A percentile compares a stretch with the other conserved stretches of the same genome.
phyloP scores from a whole-genome alignment of 53 echinoderm and acorn worm genomes.

The Astropecten irregularis region DNA sequence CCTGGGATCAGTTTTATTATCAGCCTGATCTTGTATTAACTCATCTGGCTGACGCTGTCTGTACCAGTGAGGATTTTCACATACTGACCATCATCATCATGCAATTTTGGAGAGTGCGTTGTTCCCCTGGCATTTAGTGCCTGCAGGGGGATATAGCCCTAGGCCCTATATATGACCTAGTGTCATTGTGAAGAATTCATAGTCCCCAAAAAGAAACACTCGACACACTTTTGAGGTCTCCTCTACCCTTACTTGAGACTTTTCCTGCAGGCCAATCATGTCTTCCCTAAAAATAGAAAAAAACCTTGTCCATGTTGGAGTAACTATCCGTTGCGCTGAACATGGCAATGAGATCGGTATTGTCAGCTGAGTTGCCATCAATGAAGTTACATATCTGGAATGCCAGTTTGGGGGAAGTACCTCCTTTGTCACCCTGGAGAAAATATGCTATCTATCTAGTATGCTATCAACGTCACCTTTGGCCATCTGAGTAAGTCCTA shows the following conservation, averaged over 20 bases:
- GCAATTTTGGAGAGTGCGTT: neutral
- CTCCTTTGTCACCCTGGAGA: too few species aligned
- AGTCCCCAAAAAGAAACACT: neutral
- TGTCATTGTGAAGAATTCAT: neutral
- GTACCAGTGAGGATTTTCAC: neutral
- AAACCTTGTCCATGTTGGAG: neutral
- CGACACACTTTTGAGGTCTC: neutral
- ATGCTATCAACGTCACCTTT: too few species aligned
- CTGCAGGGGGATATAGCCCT: neutral
- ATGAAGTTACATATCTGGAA: neutral
- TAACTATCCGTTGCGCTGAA: too few species aligned
- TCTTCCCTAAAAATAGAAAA: neutral
- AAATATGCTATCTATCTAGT: too few species aligned
- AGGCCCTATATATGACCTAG: neutral
- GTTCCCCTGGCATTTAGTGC: neutral
- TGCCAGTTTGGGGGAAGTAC: neutral
- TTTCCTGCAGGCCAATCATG: neutral
- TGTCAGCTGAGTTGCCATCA: neutral
- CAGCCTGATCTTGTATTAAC: conserved; percentile 12
- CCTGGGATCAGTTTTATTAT: conserved; percentile 2
- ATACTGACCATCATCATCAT: neutral
- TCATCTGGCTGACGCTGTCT: neutral
- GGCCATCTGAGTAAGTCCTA: too few species aligned
- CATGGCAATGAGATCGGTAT: neutral
- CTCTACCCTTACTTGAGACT: conserved; percentile 13